phyloP scores from a whole-genome alignment of 1,140 invertebrate genomes.

The Melipona quadrifasciata region DNA sequence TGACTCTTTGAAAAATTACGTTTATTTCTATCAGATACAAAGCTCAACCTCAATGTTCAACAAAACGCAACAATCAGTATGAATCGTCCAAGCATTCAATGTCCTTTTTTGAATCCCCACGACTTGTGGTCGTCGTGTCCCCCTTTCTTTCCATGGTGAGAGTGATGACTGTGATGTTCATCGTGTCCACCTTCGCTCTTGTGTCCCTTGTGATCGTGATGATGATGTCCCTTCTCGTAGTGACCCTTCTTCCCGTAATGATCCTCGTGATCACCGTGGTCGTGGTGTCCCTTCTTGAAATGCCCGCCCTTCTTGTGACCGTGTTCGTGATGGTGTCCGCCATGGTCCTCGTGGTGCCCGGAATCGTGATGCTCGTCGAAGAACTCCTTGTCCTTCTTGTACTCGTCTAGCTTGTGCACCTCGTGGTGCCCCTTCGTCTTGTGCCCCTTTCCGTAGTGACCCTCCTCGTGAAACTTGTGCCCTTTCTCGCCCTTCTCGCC shows the following conservation, averaged over 20 bases:
- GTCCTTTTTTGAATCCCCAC: slow-evolving; percentile 60
- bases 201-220: slow-evolving; percentile 80
- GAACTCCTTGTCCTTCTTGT: slow-evolving; percentile 88
- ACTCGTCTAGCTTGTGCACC: slow-evolving; percentile 87
- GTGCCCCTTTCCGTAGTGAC: slow-evolving; percentile 86
- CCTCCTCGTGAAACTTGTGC: slow-evolving; percentile 86
- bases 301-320: slow-evolving; percentile 88
- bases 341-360: slow-evolving; percentile 90
- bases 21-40: slow-evolving; percentile 43
- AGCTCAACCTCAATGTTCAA: slow-evolving; percentile 29
- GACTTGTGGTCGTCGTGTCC: slow-evolving; percentile 67
- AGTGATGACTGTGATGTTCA: slow-evolving; percentile 64
- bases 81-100: slow-evolving; percentile 24
- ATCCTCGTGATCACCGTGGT: slow-evolving; percentile 85
- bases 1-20: not conserved
- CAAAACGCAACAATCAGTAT: slow-evolving; percentile 33
- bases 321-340: slow-evolving; percentile 88
- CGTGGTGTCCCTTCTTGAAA: slow-evolving; percentile 88
- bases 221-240: slow-evolving; percentile 78
- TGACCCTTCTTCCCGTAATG: slow-evolving; percentile 87
- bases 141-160: slow-evolving; percentile 69
- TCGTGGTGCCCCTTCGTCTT: slow-evolving; percentile 87
- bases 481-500: slow-evolving; percentile 85
- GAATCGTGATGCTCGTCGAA: slow-evolving; percentile 92
- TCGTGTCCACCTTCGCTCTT: slow-evolving; percentile 76